These are phyloP conservation scores for Actinernus sp. DNA, from an alignment of 92 coral and sea anemone species.

Conservation along the genomic window DNA sequence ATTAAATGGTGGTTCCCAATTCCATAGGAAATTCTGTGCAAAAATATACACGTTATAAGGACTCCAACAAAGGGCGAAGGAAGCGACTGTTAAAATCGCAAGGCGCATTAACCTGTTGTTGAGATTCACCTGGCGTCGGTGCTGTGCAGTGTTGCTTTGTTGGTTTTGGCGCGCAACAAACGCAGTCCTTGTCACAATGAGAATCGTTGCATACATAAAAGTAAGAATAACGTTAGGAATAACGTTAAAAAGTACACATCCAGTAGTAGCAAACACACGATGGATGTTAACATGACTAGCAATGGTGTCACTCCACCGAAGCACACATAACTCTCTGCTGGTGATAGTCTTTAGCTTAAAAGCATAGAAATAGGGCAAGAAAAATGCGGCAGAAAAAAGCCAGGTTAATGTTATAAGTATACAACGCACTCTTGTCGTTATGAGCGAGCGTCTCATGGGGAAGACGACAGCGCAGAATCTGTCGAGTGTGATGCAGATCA, in stretches of 20 bases:
- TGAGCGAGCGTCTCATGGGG: slow-evolving; percentile 21
- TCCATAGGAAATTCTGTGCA: not conserved
- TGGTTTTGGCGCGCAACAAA: slow-evolving; percentile 4
- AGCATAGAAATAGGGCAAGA: slow-evolving; percentile 8
- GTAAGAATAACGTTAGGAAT: slow-evolving; percentile 4
- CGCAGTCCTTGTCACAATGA: slow-evolving; percentile 1
- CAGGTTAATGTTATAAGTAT: slow-evolving; percentile 6
- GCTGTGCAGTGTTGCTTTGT: not conserved
- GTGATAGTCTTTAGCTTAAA: slow-evolving; percentile 6
- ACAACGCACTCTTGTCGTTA: slow-evolving; percentile 24
- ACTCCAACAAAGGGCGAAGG: slow-evolving; percentile 16
- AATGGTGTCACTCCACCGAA: slow-evolving; percentile 3
- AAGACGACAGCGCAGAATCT: slow-evolving; percentile 24
- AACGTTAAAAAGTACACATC: slow-evolving; percentile 1
- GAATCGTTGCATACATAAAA: slow-evolving; percentile 3
- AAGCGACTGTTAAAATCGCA: slow-evolving; percentile 10
- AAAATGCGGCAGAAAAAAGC: not conserved
- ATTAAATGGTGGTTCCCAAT: slow-evolving; percentile 1
- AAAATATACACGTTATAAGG: slow-evolving; percentile 17
- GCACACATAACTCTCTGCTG: not conserved
- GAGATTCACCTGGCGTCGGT: slow-evolving; percentile 9
- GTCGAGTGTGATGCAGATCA: slow-evolving; percentile 13
- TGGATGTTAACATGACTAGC: not conserved
- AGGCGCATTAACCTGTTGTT: slow-evolving; percentile 12
- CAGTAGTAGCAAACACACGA: not conserved